These are phyloP conservation scores for Atractosteus spatula DNA, from an alignment of 2,113 vertebrate species.

Conservation along the genomic window DNA sequence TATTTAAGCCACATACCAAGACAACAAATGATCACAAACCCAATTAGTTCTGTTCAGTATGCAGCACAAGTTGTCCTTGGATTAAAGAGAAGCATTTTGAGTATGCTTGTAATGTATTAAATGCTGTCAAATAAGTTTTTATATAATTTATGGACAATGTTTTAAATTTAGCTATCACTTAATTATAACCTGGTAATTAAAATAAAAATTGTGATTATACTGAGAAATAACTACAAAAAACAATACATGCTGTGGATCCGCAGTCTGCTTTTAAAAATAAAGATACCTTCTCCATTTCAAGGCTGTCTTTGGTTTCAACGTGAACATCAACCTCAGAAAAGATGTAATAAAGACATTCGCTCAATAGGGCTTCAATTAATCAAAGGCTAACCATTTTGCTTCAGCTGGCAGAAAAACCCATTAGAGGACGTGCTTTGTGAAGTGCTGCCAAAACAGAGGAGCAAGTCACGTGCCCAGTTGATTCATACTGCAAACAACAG, in stretches of 20 bases:
- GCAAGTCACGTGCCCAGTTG: not conserved
- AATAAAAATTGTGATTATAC: slow-evolving; percentile 10
- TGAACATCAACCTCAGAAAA: not conserved
- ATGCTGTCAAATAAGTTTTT: too few species aligned
- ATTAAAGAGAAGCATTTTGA: too few species aligned
- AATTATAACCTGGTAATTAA: slow-evolving; percentile 46
- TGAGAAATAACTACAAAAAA: too few species aligned
- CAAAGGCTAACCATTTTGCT: not conserved
- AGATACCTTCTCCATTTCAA: slow-evolving; percentile 15
- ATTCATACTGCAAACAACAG: not conserved
- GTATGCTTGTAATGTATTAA: too few species aligned
- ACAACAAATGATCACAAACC: too few species aligned
- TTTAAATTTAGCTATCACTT: slow-evolving; percentile 7
- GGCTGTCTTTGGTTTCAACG: not conserved
- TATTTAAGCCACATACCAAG: too few species aligned
- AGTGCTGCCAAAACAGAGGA: not conserved
- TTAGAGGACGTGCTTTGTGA: not conserved
- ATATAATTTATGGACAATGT: too few species aligned
- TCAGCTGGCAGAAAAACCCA: slow-evolving; percentile 2
- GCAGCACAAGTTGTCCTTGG: not conserved
- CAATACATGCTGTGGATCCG: not conserved
- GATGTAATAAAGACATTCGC: not conserved
- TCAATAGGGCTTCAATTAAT: not conserved
- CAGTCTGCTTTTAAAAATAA: not conserved
- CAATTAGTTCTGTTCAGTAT: not conserved